These are phyloP conservation scores for Marasmarcha lunaedactyla DNA, from an alignment of 2,888 invertebrate genomes.

Conservation along the genomic window DNA sequence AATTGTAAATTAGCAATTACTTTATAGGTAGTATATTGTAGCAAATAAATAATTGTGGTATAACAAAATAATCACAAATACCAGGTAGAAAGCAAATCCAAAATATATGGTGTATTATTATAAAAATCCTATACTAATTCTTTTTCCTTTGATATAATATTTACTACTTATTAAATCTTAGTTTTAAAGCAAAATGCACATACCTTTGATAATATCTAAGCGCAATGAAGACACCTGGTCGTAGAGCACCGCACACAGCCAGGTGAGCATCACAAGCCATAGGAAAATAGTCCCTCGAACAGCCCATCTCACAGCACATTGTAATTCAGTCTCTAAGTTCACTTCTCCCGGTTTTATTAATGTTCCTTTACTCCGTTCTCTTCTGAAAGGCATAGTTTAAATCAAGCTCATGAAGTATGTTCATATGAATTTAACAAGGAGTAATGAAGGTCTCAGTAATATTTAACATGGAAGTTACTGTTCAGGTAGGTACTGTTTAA, in stretches of 20 bases:
- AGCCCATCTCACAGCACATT: slow-evolving; percentile 53
- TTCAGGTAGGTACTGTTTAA: too few relatives aligned
- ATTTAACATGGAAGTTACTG: background rate
- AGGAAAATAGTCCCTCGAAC: slow-evolving; percentile 49
- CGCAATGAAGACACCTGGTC: slow-evolving; percentile 52
- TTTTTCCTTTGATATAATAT: too few relatives aligned
- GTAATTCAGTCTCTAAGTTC: slow-evolving; percentile 41
- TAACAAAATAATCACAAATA: too few relatives aligned
- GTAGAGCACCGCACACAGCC: slow-evolving; percentile 59
- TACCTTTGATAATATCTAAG: slow-evolving; percentile 43
- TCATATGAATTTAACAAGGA: background rate
- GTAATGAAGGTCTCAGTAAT: background rate
- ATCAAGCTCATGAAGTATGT: background rate
- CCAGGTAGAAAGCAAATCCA: too few relatives aligned
- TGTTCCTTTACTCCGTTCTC: slow-evolving; percentile 36
- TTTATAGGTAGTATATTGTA: too few relatives aligned
- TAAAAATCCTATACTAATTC: too few relatives aligned
- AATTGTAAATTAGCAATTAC: too few relatives aligned
- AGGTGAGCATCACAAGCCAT: slow-evolving; percentile 60
- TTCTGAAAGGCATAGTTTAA: slow-evolving; percentile 31
- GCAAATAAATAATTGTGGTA: too few relatives aligned
- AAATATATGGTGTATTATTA: too few relatives aligned
- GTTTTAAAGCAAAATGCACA: too few relatives aligned
- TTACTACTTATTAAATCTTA: too few relatives aligned
- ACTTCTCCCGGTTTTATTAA: slow-evolving; percentile 28